phyloP scores from a whole-genome alignment of 2,888 invertebrate species.

The Nymphalis urticae region DNA sequence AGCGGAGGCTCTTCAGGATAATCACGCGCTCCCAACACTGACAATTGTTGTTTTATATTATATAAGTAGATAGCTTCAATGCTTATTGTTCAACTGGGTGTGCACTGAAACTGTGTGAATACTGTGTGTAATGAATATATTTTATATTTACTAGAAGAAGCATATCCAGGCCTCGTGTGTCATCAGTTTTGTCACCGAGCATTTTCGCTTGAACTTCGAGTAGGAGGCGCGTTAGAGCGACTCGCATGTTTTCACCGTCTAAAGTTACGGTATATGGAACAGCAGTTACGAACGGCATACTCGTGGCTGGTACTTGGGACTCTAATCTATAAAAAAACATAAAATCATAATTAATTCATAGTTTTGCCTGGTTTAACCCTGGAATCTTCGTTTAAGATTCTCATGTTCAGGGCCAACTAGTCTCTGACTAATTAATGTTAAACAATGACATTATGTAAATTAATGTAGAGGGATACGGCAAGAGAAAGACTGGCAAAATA shows the following conservation, averaged over 20 bases:
- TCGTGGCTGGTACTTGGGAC: conserved; percentile 79
- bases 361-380: too few species aligned
- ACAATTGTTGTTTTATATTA: background rate
- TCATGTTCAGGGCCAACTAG: too few species aligned
- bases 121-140: too few species aligned
- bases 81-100: background rate
- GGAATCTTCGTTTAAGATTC: too few species aligned
- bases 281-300: conserved; percentile 75
- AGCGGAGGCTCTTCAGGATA: conserved; percentile 61
- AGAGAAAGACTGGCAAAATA: too few species aligned
- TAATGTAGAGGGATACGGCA: too few species aligned
- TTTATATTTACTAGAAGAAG: conserved; percentile 64
- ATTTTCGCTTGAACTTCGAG: conserved; percentile 84
- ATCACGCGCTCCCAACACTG: conserved; percentile 86
- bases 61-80: background rate
- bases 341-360: too few species aligned
- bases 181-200: conserved; percentile 86
- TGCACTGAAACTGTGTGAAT: too few species aligned
- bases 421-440: too few species aligned
- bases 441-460: too few species aligned
- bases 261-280: conserved; percentile 69
- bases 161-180: conserved; percentile 87
- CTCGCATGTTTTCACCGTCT: conserved; percentile 87
- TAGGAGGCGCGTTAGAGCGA: conserved; percentile 82
- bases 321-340: conserved; percentile 69